phyloP scores from a whole-genome alignment of 2,888 invertebrate species.

The Erannis defoliaria region DNA sequence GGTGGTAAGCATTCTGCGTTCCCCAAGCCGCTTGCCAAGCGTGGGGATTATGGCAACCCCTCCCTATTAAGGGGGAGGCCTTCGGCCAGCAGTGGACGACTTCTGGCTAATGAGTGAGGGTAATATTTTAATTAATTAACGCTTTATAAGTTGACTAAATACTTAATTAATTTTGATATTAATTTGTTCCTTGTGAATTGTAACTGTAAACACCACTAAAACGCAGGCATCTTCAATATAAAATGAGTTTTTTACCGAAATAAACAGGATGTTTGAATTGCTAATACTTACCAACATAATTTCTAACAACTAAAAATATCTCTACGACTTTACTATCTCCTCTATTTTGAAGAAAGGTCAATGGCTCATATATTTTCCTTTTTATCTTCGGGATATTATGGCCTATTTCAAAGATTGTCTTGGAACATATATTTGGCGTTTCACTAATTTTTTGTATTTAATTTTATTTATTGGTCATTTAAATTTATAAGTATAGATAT shows the following conservation, averaged over 20 bases:
- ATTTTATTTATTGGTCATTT: too few relatives aligned
- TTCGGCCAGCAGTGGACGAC: too few relatives aligned
- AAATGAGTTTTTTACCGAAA: background rate
- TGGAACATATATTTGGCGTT: conserved; percentile 42
- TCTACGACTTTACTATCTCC: conserved; percentile 3
- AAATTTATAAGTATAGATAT: too few relatives aligned
- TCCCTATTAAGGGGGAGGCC: too few relatives aligned
- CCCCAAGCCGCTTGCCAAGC: too few relatives aligned
- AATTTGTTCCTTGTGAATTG: background rate
- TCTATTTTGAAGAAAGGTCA: conserved; percentile 17
- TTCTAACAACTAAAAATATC: conserved; percentile 8
- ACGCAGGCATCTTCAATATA: background rate
- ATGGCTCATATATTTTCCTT: conserved; percentile 8
- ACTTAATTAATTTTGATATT: background rate
- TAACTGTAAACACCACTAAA: background rate
- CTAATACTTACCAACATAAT: background rate
- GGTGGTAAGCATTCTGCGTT: too few relatives aligned
- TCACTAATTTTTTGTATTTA: too few relatives aligned
- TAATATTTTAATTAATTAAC: too few relatives aligned
- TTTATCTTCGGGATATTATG: conserved; percentile 15
- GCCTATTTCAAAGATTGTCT: conserved; percentile 42
- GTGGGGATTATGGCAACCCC: too few relatives aligned
- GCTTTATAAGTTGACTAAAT: too few relatives aligned
- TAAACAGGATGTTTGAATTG: conserved; percentile 9
- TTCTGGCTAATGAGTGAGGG: too few relatives aligned